phyloP scores from a whole-genome alignment of 2,113 vertebrate genomes.

The Syrrhaptes paradoxus region DNA sequence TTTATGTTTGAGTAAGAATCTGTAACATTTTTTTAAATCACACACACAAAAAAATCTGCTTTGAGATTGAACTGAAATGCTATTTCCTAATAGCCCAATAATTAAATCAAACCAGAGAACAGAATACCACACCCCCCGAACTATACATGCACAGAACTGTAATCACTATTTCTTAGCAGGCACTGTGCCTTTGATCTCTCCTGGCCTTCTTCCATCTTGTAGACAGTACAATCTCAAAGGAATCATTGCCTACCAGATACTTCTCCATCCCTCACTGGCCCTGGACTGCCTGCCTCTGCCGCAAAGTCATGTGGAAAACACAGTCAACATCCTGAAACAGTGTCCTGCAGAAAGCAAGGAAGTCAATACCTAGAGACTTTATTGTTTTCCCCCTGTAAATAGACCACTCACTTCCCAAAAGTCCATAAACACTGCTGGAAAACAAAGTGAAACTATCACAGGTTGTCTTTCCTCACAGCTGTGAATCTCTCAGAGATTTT shows the following conservation, averaged over 20 bases:
- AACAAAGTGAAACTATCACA: neutral
- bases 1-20: neutral
- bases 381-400: neutral
- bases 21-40: neutral
- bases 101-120: slow-evolving; percentile 24
- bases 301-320: neutral
- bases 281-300: neutral
- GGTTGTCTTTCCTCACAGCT: rapidly evolving
- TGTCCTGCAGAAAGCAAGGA: rapidly evolving
- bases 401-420: neutral
- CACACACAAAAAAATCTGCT: neutral
- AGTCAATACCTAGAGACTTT: neutral
- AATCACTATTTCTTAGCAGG: slow-evolving; percentile 4
- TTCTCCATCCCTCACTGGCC: neutral
- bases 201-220: slow-evolving; percentile 37
- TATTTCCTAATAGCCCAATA: neutral
- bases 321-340: neutral
- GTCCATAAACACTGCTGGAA: neutral
- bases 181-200: slow-evolving; percentile 1
- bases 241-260: neutral
- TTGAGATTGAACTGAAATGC: neutral
- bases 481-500: neutral
- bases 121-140: neutral
- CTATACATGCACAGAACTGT: neutral
- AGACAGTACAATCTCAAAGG: neutral